Evolutionary conservation across 2,113 vertebrate species (phyloP).

Genomic region (Rhinolophus sinicus): DNA sequence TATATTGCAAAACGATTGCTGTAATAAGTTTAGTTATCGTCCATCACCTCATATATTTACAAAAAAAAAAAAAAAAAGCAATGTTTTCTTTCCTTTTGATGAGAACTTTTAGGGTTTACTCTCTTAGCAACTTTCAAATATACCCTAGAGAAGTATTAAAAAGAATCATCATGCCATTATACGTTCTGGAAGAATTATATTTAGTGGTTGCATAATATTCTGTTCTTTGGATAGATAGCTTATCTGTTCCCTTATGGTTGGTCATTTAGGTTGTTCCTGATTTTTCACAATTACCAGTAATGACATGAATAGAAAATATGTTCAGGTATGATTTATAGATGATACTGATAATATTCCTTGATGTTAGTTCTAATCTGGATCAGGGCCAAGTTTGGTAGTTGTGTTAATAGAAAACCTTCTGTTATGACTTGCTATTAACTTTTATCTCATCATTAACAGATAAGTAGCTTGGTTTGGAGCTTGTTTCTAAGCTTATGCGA

Average conservation of each 20-base stretch:
- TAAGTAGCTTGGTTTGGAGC: background rate
- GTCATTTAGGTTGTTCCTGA: background rate
- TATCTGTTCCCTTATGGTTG: background rate
- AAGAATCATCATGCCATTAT: background rate
- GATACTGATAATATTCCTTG: background rate
- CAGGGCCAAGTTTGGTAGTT: background rate
- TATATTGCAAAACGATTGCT: background rate
- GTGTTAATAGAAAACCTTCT: background rate
- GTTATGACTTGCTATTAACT: background rate
- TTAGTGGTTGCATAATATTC: background rate
- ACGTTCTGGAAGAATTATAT: constrained; percentile 19
- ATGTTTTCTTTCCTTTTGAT: background rate
- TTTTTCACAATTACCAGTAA: background rate
- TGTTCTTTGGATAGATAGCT: background rate
- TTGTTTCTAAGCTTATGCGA: background rate
- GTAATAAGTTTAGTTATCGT: background rate
- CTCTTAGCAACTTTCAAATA: background rate
- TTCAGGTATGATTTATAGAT: background rate
- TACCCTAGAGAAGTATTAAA: background rate
- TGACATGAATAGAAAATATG: background rate
- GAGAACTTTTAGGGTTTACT: background rate
- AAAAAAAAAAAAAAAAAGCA: background rate
- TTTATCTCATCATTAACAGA: background rate
- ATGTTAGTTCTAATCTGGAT: background rate
- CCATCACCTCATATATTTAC: background rate